Base-by-base conservation (phyloP, 2,113 vertebrate species). In the Sinocyclocheilus grahami region DNA sequence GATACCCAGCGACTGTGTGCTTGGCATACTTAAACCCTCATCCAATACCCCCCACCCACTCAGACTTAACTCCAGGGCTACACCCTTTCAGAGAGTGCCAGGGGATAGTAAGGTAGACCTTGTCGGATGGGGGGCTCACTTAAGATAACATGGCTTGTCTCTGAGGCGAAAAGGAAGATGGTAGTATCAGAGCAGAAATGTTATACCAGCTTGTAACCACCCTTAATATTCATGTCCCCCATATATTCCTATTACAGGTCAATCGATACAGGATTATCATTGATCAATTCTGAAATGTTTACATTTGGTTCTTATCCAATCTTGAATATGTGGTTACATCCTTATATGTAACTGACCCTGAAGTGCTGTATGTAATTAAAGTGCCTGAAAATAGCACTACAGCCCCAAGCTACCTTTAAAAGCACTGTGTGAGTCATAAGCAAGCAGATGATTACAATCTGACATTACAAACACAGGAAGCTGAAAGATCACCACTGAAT, bases 1-100 rank as follows among this genome's bases (percentile, higher is more conserved):
- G 91, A 85, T 93, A 91, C 91, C 91, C 89, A 92, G 95, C 88
- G 72, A 91, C 67, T 67, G 85, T 89, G 94, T 95, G 95, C 89
- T 65, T 90, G 74, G 88, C 85, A 94, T 93, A 91, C 94, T 95
- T 95, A 95, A 94, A 69, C 63, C 42, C 62, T 20, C 24, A 4
- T 62, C 78, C 78, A 51, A 67, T 67, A 67, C 62, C 27, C 79
- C 78, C 81, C 65, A 65, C 81, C 65, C 37, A 4, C 81, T 83
- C 46, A n/a, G 48, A 12, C 24, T 55, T 51, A 48, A 69, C 48
- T 67, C 62, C 62, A 65, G 42, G 8, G 79, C 39, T 51, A 67
- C 62, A 67, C 79, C 65, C 65, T 72, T 83, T 37, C 65, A 83
- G 24, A 72, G 65, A 22, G 27, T 39, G 48, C 80, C 42, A 82